phyloP scores from a whole-genome alignment of 2,888 invertebrate species.

The Gnatocerus cornutus region DNA sequence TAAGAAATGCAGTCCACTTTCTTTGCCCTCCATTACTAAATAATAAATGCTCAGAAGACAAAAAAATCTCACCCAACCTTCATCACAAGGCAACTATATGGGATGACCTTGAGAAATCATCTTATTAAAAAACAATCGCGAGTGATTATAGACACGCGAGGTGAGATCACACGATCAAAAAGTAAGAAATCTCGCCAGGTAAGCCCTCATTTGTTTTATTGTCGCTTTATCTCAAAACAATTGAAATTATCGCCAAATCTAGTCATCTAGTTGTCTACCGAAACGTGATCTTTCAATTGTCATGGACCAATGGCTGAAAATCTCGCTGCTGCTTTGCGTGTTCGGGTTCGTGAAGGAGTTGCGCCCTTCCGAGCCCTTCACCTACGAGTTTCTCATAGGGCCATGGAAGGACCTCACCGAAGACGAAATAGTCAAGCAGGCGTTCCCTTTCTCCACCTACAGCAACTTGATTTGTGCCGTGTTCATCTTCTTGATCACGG shows the following conservation, averaged over 20 bases:
- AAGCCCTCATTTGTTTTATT: no score
- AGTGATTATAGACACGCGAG: no score
- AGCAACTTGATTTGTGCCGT: constrained; percentile 82
- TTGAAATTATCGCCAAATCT: no score
- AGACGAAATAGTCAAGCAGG: constrained; percentile 79
- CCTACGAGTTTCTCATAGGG: constrained; percentile 81
- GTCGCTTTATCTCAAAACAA: no score
- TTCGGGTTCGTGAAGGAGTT: constrained; percentile 86
- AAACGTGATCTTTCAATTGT: no score
- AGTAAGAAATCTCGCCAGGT: no score
- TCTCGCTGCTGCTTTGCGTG: constrained; percentile 79
- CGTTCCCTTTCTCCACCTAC: constrained; percentile 90
- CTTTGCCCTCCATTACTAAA: constrained; percentile 34
- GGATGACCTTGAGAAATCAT: no score
- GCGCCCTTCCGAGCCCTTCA: constrained; percentile 85
- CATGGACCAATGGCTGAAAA: constrained; percentile 74
- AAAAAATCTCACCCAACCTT: background rate
- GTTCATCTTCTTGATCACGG: constrained; percentile 86
- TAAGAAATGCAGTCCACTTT: no score
- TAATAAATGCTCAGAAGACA: constrained; percentile 38
- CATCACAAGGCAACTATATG: background rate
- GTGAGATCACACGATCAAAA: no score
- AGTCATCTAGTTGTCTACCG: no score
- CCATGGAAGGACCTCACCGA: constrained; percentile 51
- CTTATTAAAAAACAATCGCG: background rate